Conservation (phyloP, 2,797 vertebrate genomes). For the Argya squamiceps region DNA sequence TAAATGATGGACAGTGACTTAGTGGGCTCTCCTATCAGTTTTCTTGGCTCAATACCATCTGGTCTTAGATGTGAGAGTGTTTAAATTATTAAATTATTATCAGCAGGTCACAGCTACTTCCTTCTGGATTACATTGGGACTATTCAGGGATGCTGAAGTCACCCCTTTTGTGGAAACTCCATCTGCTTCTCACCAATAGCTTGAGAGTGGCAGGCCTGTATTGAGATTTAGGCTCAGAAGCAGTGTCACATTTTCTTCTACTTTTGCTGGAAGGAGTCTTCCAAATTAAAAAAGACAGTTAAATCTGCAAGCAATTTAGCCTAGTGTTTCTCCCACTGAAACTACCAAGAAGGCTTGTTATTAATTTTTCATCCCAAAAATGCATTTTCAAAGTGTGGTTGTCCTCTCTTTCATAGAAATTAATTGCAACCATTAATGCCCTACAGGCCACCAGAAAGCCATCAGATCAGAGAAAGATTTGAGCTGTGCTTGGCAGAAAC, state of each 20-base stretch:
- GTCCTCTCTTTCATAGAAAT: background rate
- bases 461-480: background rate
- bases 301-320: background rate
- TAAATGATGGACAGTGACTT: background rate
- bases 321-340: background rate
- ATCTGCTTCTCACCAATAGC: background rate
- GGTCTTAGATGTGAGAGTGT: background rate
- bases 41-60: background rate
- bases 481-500: background rate
- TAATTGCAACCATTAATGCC: background rate
- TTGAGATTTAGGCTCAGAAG: background rate
- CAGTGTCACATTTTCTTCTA: background rate
- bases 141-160: background rate
- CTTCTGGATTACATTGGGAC: background rate
- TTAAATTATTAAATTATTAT: background rate
- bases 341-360: background rate
- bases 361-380: background rate
- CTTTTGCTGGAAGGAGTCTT: background rate
- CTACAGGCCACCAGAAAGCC: background rate
- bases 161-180: background rate
- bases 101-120: background rate
- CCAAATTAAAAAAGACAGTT: background rate
- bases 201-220: background rate
- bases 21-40: rapidly evolving
- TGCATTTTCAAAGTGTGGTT: background rate